Evolutionary conservation across 2,113 vertebrate species (phyloP).

Genomic region (Cyprinodon variegatus): DNA sequence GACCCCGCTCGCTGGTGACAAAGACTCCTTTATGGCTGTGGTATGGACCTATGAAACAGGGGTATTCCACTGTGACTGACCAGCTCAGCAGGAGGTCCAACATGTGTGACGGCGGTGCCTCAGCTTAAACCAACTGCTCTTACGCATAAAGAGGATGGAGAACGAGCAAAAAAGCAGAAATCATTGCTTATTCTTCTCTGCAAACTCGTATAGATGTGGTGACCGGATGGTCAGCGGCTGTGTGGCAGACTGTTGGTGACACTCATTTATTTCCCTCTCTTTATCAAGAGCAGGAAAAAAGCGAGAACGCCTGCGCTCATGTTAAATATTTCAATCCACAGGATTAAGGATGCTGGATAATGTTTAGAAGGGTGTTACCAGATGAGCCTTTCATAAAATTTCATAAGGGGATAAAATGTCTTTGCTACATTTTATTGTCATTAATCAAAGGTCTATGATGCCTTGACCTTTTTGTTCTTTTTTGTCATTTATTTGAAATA

Average conservation of each 20-base stretch:
- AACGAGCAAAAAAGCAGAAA: conserved; percentile 52
- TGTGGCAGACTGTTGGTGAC: conserved; percentile 19
- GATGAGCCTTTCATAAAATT: no score
- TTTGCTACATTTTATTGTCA: no score
- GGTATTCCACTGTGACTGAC: conserved; percentile 78
- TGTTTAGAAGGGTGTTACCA: not conserved
- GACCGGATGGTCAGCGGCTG: conserved; percentile 38
- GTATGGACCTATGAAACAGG: conserved; percentile 74
- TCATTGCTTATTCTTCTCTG: conserved; percentile 51
- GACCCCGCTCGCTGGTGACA: conserved; percentile 79
- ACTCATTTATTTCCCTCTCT: conserved; percentile 12
- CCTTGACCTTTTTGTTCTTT: no score
- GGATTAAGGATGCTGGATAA: not conserved
- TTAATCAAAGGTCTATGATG: no score
- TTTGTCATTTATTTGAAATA: no score
- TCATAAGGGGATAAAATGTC: no score
- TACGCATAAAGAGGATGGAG: conserved; percentile 56
- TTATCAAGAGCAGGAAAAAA: not conserved
- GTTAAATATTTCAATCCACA: not conserved
- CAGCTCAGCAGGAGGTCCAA: conserved; percentile 78
- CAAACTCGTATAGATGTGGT: conserved; percentile 5
- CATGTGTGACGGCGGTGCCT: conserved; percentile 69
- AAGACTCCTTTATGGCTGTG: conserved; percentile 78
- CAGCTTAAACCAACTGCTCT: conserved; percentile 72
- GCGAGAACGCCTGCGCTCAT: not conserved